Conservation (phyloP, 1,140 invertebrate genomes). For the Microvelia longipes region DNA sequence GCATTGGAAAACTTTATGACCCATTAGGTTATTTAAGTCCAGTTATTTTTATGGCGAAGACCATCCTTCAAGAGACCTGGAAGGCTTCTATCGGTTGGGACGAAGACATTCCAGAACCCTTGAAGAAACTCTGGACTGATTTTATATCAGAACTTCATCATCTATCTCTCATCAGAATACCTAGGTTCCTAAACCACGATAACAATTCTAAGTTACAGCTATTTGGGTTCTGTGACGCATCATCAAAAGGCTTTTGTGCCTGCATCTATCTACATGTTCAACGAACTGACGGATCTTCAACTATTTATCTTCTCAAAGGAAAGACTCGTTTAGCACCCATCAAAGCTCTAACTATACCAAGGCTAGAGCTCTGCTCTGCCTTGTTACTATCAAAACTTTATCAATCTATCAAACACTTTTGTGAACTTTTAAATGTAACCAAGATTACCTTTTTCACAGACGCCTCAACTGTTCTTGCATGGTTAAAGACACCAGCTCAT, state of each 20-base stretch:
- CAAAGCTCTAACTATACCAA: not conserved
- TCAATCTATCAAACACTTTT: not conserved
- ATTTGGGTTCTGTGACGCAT: slow-evolving; percentile 1
- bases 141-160: not conserved
- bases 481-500: too few species aligned
- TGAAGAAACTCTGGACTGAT: not conserved
- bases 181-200: not conserved
- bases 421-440: too few species aligned
- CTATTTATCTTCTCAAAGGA: not conserved
- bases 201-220: not conserved
- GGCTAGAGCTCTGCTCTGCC: not conserved
- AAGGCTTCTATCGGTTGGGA: slow-evolving; percentile 24
- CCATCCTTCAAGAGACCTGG: slow-evolving; percentile 25
- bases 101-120: slow-evolving; percentile 15
- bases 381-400: not conserved
- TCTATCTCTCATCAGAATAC: not conserved
- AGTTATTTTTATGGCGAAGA: slow-evolving; percentile 21
- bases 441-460: too few species aligned
- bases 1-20: slow-evolving; percentile 23
- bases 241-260: slow-evolving; percentile 1
- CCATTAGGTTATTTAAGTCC: slow-evolving; percentile 25
- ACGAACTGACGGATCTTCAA: not conserved
- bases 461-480: too few species aligned
- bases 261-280: not conserved
- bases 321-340: not conserved